Evolutionary conservation across 2,113 vertebrate genomes (phyloP).

Genomic region (Oncorhynchus clarkii): DNA sequence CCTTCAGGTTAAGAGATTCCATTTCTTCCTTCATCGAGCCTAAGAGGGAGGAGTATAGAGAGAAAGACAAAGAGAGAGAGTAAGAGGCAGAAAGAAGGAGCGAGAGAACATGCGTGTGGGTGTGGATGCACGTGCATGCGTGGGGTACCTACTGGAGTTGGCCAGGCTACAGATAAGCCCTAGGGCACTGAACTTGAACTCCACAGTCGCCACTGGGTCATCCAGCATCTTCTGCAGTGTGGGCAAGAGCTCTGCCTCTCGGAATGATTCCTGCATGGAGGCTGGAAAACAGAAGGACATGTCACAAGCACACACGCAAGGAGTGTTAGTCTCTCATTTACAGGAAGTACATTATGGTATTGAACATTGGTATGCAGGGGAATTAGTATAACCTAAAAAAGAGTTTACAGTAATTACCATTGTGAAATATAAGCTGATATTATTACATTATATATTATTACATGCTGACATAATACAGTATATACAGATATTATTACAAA

Average conservation of each 20-base stretch:
- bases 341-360: no score
- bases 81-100: slow-evolving; percentile 7
- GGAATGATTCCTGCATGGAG: slow-evolving; percentile 72
- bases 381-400: no score
- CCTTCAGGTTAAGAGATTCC: slow-evolving; percentile 74
- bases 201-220: slow-evolving; percentile 77
- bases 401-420: no score
- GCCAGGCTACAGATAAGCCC: slow-evolving; percentile 82
- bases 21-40: slow-evolving; percentile 77
- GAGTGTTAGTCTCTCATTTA: background rate
- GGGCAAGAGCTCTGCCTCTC: slow-evolving; percentile 72
- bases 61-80: slow-evolving; percentile 7
- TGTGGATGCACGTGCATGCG: background rate
- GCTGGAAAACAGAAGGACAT: slow-evolving; percentile 61
- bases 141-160: slow-evolving; percentile 74
- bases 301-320: slow-evolving; percentile 20
- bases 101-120: background rate
- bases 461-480: no score
- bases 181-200: slow-evolving; percentile 84
- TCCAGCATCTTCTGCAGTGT: slow-evolving; percentile 79
- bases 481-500: no score
- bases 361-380: no score
- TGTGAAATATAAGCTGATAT: no score
- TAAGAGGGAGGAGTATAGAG: slow-evolving; percentile 29
- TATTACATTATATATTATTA: no score